Evolutionary conservation across 2,888 invertebrate species (phyloP).

Genomic region (Lomographa bimaculata): DNA sequence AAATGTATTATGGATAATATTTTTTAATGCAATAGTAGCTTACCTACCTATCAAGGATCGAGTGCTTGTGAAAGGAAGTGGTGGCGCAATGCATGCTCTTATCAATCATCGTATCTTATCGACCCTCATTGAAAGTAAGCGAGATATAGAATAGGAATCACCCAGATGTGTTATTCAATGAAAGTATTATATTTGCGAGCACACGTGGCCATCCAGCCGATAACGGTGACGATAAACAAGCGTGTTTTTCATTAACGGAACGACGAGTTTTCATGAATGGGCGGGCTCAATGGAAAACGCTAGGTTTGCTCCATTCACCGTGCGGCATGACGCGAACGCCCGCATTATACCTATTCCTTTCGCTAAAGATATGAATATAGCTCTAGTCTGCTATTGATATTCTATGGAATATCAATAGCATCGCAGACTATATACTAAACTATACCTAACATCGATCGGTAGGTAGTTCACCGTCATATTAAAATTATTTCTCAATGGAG

Average conservation of each 20-base stretch:
- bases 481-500: too few species aligned
- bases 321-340: constrained; percentile 34
- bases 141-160: constrained; percentile 32
- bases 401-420: too few species aligned
- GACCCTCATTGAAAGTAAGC: constrained; percentile 30
- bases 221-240: constrained; percentile 62
- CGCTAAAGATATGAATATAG: too few species aligned
- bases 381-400: too few species aligned
- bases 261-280: constrained; percentile 81
- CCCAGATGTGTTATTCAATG: constrained; percentile 54
- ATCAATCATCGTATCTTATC: constrained; percentile 44
- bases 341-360: too few species aligned
- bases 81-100: constrained; percentile 28
- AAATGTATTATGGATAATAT: too few species aligned
- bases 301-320: constrained; percentile 68
- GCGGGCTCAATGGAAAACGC: constrained; percentile 74
- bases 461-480: too few species aligned
- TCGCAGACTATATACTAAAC: too few species aligned
- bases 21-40: too few species aligned
- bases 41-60: too few species aligned
- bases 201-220: constrained; percentile 57
- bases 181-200: constrained; percentile 49
- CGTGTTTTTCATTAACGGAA: constrained; percentile 76
- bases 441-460: not conserved
- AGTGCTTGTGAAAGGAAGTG: constrained; percentile 4